These are phyloP conservation scores for Squalus acanthias DNA, from an alignment of 2,797 vertebrate genomes.

Conservation along the genomic window DNA sequence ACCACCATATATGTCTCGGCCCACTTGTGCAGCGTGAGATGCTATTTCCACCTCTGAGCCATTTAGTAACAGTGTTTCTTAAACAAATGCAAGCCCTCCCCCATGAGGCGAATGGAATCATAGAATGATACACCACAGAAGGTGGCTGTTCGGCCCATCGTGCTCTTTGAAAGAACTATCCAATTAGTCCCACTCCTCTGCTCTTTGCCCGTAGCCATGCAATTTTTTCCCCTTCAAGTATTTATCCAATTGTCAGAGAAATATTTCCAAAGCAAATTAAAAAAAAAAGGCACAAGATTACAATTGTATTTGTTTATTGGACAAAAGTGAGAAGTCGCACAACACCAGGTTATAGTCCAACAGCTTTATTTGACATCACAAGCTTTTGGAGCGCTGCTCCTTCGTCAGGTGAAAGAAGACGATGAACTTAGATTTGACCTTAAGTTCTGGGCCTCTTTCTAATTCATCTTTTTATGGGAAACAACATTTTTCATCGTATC, in stretches of 20 bases:
- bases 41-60: background rate
- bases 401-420: background rate
- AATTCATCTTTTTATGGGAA: background rate
- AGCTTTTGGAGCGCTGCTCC: too few relatives aligned
- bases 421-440: background rate
- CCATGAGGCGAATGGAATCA: background rate
- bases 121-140: background rate
- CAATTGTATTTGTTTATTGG: background rate
- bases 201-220: background rate
- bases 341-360: too few relatives aligned
- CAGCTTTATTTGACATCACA: too few relatives aligned
- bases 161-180: background rate
- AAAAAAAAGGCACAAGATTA: background rate
- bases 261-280: background rate
- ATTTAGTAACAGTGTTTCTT: background rate
- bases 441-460: background rate
- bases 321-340: too few relatives aligned
- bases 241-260: background rate
- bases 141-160: background rate
- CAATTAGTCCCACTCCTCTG: background rate
- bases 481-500: background rate
- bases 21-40: background rate
- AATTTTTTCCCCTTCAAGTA: background rate
- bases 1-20: background rate
- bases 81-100: background rate